Conservation (phyloP, 2,113 vertebrate species). For the Carassius carassius region DNA sequence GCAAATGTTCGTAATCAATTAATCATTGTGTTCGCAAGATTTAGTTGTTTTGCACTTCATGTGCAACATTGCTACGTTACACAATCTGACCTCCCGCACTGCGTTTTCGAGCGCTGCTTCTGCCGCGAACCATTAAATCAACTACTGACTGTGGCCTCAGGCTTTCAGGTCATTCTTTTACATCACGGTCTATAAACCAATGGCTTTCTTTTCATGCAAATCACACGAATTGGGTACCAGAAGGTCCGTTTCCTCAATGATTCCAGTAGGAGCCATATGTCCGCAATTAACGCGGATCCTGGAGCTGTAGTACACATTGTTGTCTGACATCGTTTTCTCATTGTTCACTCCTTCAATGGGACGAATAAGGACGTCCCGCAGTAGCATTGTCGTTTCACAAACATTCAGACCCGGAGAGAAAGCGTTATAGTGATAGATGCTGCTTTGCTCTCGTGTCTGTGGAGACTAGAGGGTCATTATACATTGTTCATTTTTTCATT, state of each 20-base stretch:
- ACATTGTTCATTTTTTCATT: background rate
- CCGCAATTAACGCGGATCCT: conserved; percentile 60
- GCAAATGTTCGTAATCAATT: background rate
- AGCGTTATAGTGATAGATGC: background rate
- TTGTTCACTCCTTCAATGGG: conserved; percentile 47
- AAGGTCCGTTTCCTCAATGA: conserved; percentile 70
- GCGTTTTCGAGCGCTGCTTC: background rate
- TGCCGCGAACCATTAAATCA: conserved; percentile 55
- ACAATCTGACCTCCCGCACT: background rate
- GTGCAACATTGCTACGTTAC: background rate
- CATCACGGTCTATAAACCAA: conserved; percentile 70
- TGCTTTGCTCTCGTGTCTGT: background rate
- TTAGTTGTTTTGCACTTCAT: background rate
- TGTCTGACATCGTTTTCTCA: conserved; percentile 58
- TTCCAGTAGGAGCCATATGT: conserved; percentile 68
- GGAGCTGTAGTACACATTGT: conserved; percentile 45
- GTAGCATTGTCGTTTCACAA: background rate
- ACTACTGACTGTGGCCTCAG: conserved; percentile 64
- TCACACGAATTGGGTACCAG: conserved; percentile 60
- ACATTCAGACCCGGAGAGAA: background rate
- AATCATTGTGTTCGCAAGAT: background rate
- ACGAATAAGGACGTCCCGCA: conserved; percentile 30
- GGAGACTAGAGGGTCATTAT: background rate
- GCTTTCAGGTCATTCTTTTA: conserved; percentile 70
- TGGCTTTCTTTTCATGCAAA: conserved; percentile 66